phyloP scores from a whole-genome alignment of 2,888 invertebrate species.

The Troides aeacus region DNA sequence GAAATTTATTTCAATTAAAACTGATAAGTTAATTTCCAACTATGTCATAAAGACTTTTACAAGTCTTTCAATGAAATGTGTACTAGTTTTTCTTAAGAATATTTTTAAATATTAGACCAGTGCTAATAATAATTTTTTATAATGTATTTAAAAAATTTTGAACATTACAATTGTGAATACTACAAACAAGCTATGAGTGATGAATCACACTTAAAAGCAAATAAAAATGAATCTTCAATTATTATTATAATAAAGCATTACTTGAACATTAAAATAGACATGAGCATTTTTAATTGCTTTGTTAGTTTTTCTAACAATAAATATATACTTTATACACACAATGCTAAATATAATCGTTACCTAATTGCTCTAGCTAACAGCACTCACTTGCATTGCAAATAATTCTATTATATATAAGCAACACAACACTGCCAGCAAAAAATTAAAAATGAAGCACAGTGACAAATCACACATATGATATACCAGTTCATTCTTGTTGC shows the following conservation, averaged over 20 bases:
- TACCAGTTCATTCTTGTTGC: slow-evolving; percentile 87
- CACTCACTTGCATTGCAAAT: slow-evolving; percentile 24
- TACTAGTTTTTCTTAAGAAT: not conserved
- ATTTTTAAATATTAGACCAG: not conserved
- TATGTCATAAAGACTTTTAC: no score
- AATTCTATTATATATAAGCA: slow-evolving; percentile 45
- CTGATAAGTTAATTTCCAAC: not conserved
- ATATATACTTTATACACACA: slow-evolving; percentile 9
- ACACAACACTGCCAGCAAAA: slow-evolving; percentile 61
- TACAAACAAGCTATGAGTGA: slow-evolving; percentile 10
- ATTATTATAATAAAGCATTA: not conserved
- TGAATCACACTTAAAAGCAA: slow-evolving; percentile 6
- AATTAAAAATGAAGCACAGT: slow-evolving; percentile 58
- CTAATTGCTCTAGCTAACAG: slow-evolving; percentile 15
- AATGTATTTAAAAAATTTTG: not conserved
- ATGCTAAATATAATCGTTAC: slow-evolving; percentile 3
- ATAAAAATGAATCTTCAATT: not conserved
- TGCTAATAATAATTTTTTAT: not conserved
- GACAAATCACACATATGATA: slow-evolving; percentile 58
- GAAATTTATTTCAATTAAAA: not conserved
- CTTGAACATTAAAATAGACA: not conserved
- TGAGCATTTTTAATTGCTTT: slow-evolving; percentile 6
- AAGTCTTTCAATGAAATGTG: no score
- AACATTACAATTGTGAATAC: not conserved
- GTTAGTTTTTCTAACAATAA: not conserved